Evolutionary conservation across 2,888 invertebrate genomes (phyloP), one percentile per base, ranked within the genome.

Genomic region (Folsomia manolachei): DNA sequence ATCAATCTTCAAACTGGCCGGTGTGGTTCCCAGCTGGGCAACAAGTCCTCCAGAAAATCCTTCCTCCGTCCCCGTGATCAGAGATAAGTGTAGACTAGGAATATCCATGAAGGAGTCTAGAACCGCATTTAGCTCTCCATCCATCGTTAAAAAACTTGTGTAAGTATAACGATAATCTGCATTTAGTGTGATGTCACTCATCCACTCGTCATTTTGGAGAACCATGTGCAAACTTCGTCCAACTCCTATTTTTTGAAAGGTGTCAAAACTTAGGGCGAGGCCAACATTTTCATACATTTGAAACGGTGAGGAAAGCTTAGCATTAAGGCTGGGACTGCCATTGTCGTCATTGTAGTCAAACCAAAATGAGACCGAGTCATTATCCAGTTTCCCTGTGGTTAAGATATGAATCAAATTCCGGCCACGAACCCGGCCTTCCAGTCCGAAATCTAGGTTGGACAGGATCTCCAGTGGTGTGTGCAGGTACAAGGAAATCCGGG

Each of bases 281-380:
- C 76, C 77, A 68, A 75, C 80, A 19, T 78, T 79, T 72, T 82
- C 81, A 65, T 79, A 81, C 14, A 71, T 60, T n/a, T 69, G 52
- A 68, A 82, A 81, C 14, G 82, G 82, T 14, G 82, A 82, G 0
- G 53, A 67, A 1, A 82, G 72, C 26, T 80, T 74, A 9, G 81
- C 63, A 69, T 71, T 23, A 74, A 73, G 60, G 74, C 72, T 26
- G 69, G 71, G 71, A 61, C 70, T 73, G 1, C 75, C 73, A 39
- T 79, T 77, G 2, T 77, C 77, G 63, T 74, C 65, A 23, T 51
- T 14, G 25, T 66, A 66, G 39, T 78, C 80, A 24, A 66, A 52
- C 11, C 1, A 4, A 11, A 66, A 51, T 11, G 52, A 2, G 4
- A 52, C 18, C 4, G 52, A 19, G 2, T 52, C 23, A 4, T 19